Percentiles rank a stretch among this genome's conserved stretches.
Evolutionary conservation across 37 sponge, comb jelly and placozoan species (phyloP).

Genomic region (Bolinopsis microptera): DNA sequence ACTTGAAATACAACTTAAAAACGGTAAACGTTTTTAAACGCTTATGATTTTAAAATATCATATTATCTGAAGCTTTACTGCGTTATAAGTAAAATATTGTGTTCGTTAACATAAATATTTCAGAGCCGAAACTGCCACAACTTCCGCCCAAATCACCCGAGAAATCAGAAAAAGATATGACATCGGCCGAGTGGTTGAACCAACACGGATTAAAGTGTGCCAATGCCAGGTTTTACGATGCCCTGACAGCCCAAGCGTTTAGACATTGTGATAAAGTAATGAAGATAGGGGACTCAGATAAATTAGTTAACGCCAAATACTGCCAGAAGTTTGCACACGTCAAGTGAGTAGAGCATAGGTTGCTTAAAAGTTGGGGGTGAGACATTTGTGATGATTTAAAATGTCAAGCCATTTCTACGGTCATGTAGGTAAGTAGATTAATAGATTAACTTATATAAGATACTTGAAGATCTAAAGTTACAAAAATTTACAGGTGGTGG

Average conservation of each 20-base stretch:
- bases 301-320: slow-evolving; percentile 35
- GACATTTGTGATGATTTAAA: no score
- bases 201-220: not conserved
- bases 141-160: not conserved
- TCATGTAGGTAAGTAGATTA: no score
- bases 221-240: slow-evolving; percentile 13
- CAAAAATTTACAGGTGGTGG: slow-evolving; percentile 66
- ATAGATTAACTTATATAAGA: no score
- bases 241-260: slow-evolving; percentile 35
- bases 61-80: no score
- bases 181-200: slow-evolving; percentile 2
- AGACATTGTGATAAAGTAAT: slow-evolving; percentile 20
- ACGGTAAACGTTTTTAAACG: no score
- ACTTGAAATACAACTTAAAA: slow-evolving; percentile 15
- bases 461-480: no score
- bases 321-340: slow-evolving; percentile 60
- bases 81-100: no score
- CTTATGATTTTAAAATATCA: no score
- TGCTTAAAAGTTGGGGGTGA: no score
- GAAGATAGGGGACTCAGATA: not conserved
- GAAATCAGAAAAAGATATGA: slow-evolving; percentile 38
- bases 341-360: slow-evolving; percentile 12
- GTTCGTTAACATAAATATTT: no score
- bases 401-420: no score
- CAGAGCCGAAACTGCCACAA: not conserved